These are phyloP conservation scores for Haliclystus octoradiatus DNA, from an alignment of 30 jellyfish, hydroid and myxozoan genomes.

Conservation along the genomic window DNA sequence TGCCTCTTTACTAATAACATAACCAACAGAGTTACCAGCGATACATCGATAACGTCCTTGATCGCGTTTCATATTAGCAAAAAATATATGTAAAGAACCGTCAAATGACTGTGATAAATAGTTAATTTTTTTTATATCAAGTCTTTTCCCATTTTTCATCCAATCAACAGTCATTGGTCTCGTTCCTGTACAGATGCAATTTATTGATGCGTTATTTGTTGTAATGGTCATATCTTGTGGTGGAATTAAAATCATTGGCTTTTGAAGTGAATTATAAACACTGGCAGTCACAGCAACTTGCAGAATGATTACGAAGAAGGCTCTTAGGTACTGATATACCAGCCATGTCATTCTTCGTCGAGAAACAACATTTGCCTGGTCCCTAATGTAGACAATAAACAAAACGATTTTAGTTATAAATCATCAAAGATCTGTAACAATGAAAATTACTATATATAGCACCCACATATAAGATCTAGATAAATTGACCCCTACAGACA, in stretches of 20 bases:
- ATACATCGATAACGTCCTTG: conserved; percentile 83
- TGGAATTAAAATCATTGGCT: conserved; percentile 40
- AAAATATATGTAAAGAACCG: conserved; percentile 57
- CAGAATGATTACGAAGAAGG: conserved; percentile 11
- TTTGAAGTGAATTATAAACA: neutral
- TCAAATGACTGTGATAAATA: conserved; percentile 49
- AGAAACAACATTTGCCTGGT: conserved; percentile 1
- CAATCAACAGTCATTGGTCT: conserved; percentile 57
- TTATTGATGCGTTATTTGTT: conserved; percentile 43
- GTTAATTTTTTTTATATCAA: conserved; percentile 19
- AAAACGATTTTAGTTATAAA: too few species aligned
- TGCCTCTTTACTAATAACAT: conserved; percentile 65
- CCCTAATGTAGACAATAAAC: too few species aligned
- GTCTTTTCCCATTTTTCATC: conserved; percentile 58
- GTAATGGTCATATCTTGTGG: conserved; percentile 62
- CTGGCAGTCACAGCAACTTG: neutral
- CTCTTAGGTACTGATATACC: conserved; percentile 79
- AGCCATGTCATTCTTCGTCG: conserved; percentile 96
- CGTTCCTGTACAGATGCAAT: conserved; percentile 64
- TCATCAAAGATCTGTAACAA: too few species aligned
- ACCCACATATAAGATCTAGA: too few species aligned
- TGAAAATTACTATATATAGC: too few species aligned
- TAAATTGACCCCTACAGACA: too few species aligned
- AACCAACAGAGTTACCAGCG: conserved; percentile 75
- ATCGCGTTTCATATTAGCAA: conserved; percentile 59